phyloP scores from a whole-genome alignment of 2,113 vertebrate genomes.

The Apaloderma vittatum region DNA sequence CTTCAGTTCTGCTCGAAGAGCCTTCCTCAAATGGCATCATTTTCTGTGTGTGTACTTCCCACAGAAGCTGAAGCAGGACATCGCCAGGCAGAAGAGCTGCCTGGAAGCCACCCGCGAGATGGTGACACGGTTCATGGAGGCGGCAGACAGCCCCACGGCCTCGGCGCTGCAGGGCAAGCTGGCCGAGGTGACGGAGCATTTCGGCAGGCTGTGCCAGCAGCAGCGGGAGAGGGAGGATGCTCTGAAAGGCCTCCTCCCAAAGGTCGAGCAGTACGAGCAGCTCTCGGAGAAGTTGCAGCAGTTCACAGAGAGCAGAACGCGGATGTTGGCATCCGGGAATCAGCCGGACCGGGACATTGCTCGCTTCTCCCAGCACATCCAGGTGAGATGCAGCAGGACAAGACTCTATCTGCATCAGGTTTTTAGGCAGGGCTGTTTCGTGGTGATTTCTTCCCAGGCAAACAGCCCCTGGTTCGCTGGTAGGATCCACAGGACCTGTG shows the following conservation, averaged over 20 bases:
- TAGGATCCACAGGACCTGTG: background rate
- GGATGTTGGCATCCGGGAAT: constrained; percentile 84
- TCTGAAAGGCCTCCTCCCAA: constrained; percentile 87
- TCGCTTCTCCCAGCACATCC: constrained; percentile 90
- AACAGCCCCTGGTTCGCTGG: background rate
- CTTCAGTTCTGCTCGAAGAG: background rate
- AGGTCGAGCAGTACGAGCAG: constrained; percentile 90
- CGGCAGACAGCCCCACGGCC: constrained; percentile 84
- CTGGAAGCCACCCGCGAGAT: constrained; percentile 92
- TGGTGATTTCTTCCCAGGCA: background rate
- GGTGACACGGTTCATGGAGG: constrained; percentile 86
- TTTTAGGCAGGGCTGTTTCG: background rate
- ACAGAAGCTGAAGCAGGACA: constrained; percentile 95
- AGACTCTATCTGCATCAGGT: fast-evolving
- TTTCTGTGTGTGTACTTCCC: background rate
- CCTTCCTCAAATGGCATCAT: background rate
- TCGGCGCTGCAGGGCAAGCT: constrained; percentile 86
- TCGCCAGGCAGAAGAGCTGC: constrained; percentile 90
- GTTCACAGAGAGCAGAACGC: constrained; percentile 85
- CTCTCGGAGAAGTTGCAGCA: constrained; percentile 84
- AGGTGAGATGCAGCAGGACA: constrained; percentile 78
- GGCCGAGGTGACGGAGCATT: constrained; percentile 81
- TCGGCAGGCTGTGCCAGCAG: constrained; percentile 81
- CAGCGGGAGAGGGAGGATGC: constrained; percentile 85
- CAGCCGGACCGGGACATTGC: constrained; percentile 89